Evolutionary conservation across 1,140 invertebrate species (phyloP), one percentile per base, ranked within the genome.

Genomic region (Ips typographus): DNA sequence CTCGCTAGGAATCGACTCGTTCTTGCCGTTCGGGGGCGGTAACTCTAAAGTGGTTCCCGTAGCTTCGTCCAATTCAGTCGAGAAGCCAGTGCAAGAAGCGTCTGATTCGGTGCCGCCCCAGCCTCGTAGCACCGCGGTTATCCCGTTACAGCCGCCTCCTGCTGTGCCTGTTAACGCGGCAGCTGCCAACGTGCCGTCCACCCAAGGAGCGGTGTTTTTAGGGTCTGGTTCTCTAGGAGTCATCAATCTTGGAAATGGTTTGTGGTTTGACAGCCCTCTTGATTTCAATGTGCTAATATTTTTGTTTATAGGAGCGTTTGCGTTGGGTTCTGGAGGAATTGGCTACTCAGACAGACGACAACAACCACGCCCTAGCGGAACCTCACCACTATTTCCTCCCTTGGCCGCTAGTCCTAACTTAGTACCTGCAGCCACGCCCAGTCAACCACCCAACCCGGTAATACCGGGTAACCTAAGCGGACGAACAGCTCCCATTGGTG

Each of bases 151-250:
- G 44, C 76, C 76, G n/a, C 74, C 73, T 6, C 76, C 73, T 3
- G 76, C 76, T 0, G 71, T 68, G 22, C 76, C 76, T 0, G 74
- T 77, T 3, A 76, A 77, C 64, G 74, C 76, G 5, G 76, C 63
- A 4, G 76, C 74, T n/a, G 43, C 73, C 5, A 77, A 77, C 57
- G 73, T 77, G 3, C 76, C 74, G 5, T 36, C 64, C 1, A 68
- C 66, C 43, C 60, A 69, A 42, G 74, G 74, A 8, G 76, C 76
- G 2, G 73, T 75, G 36, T 77, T 74, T 59, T 65, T 77, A n/a
- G 76, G 76, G 40, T 77, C 76, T n/a, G 76, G 76, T 44, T 62
- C 76, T 1, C 22, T 77, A 37, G 76, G 76, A 39, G 76, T 77
- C 8, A 64, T 77, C 5, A 49, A 71, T 67, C 70, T 77, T 42